Evolutionary conservation across 2,888 invertebrate genomes (phyloP).

Genomic region (Dicranocentrus wangi): DNA sequence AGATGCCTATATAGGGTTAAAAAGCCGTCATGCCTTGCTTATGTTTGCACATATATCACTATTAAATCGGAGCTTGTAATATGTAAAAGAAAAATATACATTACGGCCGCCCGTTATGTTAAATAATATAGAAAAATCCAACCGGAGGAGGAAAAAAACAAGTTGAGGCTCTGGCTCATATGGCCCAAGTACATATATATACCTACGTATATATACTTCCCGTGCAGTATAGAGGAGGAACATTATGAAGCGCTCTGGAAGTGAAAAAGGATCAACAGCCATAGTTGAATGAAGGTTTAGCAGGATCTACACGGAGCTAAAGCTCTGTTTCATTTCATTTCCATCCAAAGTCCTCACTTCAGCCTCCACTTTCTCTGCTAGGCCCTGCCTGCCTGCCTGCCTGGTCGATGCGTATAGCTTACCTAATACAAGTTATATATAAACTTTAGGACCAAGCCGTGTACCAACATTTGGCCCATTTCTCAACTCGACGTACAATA

Average conservation of each 20-base stretch:
- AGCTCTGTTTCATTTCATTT: conserved; percentile 54
- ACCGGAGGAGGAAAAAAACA: background rate
- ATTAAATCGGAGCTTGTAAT: conserved; percentile 46
- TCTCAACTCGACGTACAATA: conserved; percentile 62
- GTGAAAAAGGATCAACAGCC: conserved; percentile 49
- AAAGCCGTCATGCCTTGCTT: conserved; percentile 52
- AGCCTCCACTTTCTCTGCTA: conserved; percentile 17
- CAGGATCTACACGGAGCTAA: conserved; percentile 44
- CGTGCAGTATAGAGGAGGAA: too few species aligned
- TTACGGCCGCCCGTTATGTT: conserved; percentile 37
- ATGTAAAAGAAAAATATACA: conserved; percentile 14
- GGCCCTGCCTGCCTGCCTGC: too few species aligned
- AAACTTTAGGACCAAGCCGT: too few species aligned
- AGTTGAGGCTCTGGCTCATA: background rate
- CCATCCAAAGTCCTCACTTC: conserved; percentile 41
- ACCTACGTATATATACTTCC: too few species aligned
- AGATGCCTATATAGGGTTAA: conserved; percentile 22
- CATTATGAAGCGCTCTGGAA: conserved; percentile 18
- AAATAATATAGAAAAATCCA: conserved; percentile 54
- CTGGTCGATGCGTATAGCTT: too few species aligned
- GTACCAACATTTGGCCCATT: conserved; percentile 68
- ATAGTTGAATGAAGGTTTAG: conserved; percentile 59
- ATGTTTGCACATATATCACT: conserved; percentile 60
- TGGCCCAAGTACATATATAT: too few species aligned
- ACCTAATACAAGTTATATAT: too few species aligned